Percentiles rank a stretch among this genome's conserved stretches.
Evolutionary conservation across 2,113 vertebrate genomes (phyloP).

Genomic region (Oryzias curvinotus): DNA sequence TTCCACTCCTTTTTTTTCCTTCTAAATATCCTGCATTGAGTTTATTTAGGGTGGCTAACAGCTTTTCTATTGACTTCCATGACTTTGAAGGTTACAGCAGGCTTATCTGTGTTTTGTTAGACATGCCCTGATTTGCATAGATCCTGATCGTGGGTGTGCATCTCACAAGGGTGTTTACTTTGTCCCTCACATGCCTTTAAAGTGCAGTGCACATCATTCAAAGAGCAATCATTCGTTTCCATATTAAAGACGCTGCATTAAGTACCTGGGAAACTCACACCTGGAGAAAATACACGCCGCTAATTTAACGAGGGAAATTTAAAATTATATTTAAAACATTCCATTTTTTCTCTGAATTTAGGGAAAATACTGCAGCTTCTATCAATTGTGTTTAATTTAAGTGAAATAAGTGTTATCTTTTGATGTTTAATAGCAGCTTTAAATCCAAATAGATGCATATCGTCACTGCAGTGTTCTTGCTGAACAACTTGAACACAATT

Average conservation of each 20-base stretch:
- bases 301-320: no score
- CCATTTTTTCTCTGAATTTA: no score
- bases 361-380: no score
- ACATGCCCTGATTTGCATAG: conserved; percentile 55
- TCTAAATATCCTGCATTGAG: background rate
- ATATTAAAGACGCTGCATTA: conserved; percentile 2
- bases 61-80: conserved; percentile 49
- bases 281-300: no score
- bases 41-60: conserved; percentile 18
- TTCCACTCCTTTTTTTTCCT: background rate
- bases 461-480: no score
- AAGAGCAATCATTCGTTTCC: conserved; percentile 14
- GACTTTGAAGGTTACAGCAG: conserved; percentile 56
- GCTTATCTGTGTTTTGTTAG: conserved; percentile 60
- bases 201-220: conserved; percentile 10
- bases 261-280: background rate
- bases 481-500: no score
- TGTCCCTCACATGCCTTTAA: conserved; percentile 27
- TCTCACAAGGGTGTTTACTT: conserved; percentile 41
- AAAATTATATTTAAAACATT: no score
- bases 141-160: conserved; percentile 46
- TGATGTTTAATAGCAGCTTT: no score
- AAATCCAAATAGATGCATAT: no score
- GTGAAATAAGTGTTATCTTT: no score
- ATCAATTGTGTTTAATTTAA: no score